These are phyloP conservation scores for Molossus alvarezi DNA, from an alignment of 2,797 vertebrate genomes.

Conservation along the genomic window DNA sequence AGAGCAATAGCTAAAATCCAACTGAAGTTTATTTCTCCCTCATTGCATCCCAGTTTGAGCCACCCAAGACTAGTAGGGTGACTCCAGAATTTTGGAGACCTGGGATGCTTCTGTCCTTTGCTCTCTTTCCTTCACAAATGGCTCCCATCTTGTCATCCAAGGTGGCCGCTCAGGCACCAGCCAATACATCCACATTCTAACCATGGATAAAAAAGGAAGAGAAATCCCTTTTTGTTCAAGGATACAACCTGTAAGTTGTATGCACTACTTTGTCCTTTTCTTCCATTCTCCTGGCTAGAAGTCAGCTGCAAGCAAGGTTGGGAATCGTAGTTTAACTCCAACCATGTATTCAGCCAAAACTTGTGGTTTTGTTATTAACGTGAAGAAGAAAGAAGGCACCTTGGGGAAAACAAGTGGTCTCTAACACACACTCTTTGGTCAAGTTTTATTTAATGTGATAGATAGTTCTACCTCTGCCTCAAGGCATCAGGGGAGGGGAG, in stretches of 20 bases:
- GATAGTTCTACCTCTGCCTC: not conserved
- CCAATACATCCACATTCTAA: too few species aligned
- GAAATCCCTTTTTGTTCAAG: too few species aligned
- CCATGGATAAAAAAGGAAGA: too few species aligned
- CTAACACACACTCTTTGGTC: not conserved
- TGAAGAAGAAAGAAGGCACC: not conserved
- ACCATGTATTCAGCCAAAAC: not conserved
- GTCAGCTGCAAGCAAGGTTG: not conserved
- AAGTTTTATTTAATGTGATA: not conserved
- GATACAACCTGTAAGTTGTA: not conserved
- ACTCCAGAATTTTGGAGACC: too few species aligned
- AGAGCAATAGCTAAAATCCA: not conserved
- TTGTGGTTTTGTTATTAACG: not conserved
- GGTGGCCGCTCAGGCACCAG: too few species aligned
- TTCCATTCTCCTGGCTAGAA: not conserved
- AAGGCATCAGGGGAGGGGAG: not conserved
- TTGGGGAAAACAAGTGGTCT: not conserved
- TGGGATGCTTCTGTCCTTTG: too few species aligned
- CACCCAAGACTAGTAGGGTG: not conserved
- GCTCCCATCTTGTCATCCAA: too few species aligned
- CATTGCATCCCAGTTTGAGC: not conserved
- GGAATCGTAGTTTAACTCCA: not conserved
- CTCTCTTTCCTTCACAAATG: too few species aligned
- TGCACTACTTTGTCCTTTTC: not conserved
- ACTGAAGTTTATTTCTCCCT: slow-evolving; percentile 6